Base-by-base conservation (phyloP, 2,888 invertebrate genomes). In the Phengaris arion region DNA sequence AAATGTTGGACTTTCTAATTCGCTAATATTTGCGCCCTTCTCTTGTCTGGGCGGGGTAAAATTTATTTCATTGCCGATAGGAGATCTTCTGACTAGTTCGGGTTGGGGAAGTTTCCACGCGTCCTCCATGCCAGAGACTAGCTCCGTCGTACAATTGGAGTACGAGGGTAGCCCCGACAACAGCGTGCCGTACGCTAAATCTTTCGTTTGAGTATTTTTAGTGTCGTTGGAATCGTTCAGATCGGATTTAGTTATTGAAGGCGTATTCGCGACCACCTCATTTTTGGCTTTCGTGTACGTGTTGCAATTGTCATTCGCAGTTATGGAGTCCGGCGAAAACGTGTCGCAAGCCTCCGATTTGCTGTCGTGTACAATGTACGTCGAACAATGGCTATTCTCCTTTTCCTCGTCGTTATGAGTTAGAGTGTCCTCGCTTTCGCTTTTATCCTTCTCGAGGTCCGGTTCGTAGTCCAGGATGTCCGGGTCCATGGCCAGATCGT, bases 261-360 rank as follows among this genome's bases (percentile, higher is more conserved):
- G 86, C 52, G 88, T 87, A 0, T 84, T 83, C 6, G 81, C 84
- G 15, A 84, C 82, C 22, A 80, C 82, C 45, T 91, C 91, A 15
- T 87, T 86, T 79, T 87, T 90, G 35, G 83, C 83, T 85, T 92
- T 93, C 77, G 92, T 93, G 77, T 91, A 93, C 13, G 93, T 93
- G 78, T 86, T 64, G 9, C 64, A 83, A 73, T 91, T 89, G 75
- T 88, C 89, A 81, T 92, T 89, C 4, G 87, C 91, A 0, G 91
- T 89, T 55, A 93, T 91, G 2, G 93, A 93, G 79, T 93, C 93
- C 0, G 92, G 91, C 0, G 92, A 89, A 82, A 92, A 92, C 0
- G 89, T 89, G 46, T 90, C 92, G 77, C 88, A 86, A 12, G 83
- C 82, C 59, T 92, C 91, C 0, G 93, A 92, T 77, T 88, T 89